Base-by-base conservation (phyloP, 2,797 vertebrate genomes). In the Myripristis jacobus region DNA sequence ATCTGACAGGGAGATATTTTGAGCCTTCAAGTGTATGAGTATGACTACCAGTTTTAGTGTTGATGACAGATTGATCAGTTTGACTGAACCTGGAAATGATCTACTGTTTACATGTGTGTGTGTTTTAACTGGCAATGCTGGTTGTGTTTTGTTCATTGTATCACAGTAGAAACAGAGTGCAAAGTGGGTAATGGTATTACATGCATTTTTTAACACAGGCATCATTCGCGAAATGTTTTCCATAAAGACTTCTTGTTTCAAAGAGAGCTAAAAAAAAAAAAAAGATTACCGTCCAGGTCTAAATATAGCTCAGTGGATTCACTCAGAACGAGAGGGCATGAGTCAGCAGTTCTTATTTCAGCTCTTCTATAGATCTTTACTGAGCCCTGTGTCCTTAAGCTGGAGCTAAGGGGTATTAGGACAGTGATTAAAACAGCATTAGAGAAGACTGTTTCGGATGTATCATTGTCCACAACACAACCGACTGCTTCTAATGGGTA, bases 291-390 rank as follows among this genome's bases (percentile, higher is more conserved):
- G 57, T 72, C 54, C 15, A 6, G 63, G 36, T 25, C 65, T 80
- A 90, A 84, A 86, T 79, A 75, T 88, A 86, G 80, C 69, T 1
- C n/a, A 2, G 46, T 62, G 75, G 61, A 46, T 57, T 76, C 60
- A 6, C 24, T 31, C 43, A 61, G 65, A 47, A 21, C 56, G 58
- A 48, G 41, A 64, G 68, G 65, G 57, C 75, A 73, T 88, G 89
- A 89, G 82, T 91, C 84, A 88, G 86, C 87, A 64, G 21, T 79
- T 87, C 71, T 83, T 70, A 79, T 73, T 75, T 53, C 67, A 69
- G 72, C 64, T 56, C 51, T 12, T 68, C 64, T 67, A 19, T 66
- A 66, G 76, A 67, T 65, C 77, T 70, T 54, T 15, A 12, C 79
- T 73, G 81, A 82, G 66, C 68, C 52, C 19, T 8, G 59, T 25